These are phyloP conservation scores for Cuculus canorus DNA, from an alignment of 2,797 vertebrate genomes.

Conservation along the genomic window DNA sequence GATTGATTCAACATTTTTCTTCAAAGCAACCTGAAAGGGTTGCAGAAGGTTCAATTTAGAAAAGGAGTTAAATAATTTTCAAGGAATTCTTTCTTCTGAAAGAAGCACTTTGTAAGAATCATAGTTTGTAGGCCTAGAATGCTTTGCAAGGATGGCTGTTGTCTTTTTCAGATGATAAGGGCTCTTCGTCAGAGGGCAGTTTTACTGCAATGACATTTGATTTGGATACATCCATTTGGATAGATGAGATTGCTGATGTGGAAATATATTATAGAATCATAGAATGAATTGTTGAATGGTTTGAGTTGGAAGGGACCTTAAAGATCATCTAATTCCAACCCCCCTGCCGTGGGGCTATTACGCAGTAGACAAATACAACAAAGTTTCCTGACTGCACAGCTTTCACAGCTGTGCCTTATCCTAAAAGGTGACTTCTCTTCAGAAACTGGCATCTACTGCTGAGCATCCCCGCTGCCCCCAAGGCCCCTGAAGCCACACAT, in stretches of 20 bases:
- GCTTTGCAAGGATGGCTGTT: background rate
- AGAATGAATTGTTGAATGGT: too few relatives aligned
- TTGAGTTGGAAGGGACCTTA: too few relatives aligned
- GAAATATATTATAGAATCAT: background rate
- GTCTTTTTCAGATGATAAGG: background rate
- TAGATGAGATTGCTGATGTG: background rate
- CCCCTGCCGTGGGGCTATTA: too few relatives aligned
- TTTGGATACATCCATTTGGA: background rate
- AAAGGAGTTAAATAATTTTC: slow-evolving; percentile 10
- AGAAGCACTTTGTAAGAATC: background rate
- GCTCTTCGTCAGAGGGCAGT: background rate
- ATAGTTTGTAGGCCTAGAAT: background rate
- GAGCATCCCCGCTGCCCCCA: background rate
- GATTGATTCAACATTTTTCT: slow-evolving; percentile 50
- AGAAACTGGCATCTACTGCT: background rate
- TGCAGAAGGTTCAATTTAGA: slow-evolving; percentile 4
- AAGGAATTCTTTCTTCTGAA: background rate
- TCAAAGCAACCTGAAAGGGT: slow-evolving; percentile 28
- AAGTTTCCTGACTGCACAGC: background rate
- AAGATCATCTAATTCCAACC: too few relatives aligned
- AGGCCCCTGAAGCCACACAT: background rate
- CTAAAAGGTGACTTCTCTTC: background rate
- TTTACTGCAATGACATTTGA: background rate
- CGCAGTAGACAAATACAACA: background rate
- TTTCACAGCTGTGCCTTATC: background rate